Base-by-base conservation (phyloP, 1,140 invertebrate genomes). In the Lepeophtheirus salmonis region DNA sequence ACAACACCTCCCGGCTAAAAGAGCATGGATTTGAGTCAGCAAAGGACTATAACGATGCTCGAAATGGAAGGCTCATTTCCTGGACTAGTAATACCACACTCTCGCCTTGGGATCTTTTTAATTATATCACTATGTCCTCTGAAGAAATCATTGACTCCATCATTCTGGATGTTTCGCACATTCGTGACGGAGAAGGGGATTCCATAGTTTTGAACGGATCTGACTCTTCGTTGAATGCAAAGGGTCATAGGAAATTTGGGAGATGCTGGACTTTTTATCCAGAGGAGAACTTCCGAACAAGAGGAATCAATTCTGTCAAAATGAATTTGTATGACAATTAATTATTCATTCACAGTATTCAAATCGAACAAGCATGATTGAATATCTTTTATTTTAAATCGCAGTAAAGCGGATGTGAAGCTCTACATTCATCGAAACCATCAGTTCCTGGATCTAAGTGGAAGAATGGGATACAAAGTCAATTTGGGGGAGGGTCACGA, bases 211-310 rank as follows among this genome's bases (percentile, higher is more conserved):
- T 41, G 30, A 41, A 41, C 6, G 30, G 6, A 41, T 41, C 30
- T 41, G 30, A 41, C 6, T 10, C n/a, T 6, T 41, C 30, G 6
- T 41, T 41, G 30, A 41, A 41, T 14, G 16, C 22, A 1, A 17
- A 57, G 25, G 17, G 26, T 3, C 55, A 57, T 18, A 17, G 55
- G 3, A 57, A 41, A 17, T 57, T 57, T 48, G 55, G 55, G n/a
- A 13, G 55, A 57, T 57, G 55, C 16, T 57, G 17, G 6, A 57
- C 55, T 17, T 57, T 24, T 24, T 57, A 57, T n/a, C 55, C 55
- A 50, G 26, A 17, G 21, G 25, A 57, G 2, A 12, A 21, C 17
- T 14, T 57, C 23, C 21, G 26, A 41, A 26, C 13, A 3, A 17
- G 16, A 25, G 55, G 55, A 12, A 57, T 57, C 20, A 16, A 57